Conservation (phyloP, 2,888 invertebrate species). For the Idaea biselata region DNA sequence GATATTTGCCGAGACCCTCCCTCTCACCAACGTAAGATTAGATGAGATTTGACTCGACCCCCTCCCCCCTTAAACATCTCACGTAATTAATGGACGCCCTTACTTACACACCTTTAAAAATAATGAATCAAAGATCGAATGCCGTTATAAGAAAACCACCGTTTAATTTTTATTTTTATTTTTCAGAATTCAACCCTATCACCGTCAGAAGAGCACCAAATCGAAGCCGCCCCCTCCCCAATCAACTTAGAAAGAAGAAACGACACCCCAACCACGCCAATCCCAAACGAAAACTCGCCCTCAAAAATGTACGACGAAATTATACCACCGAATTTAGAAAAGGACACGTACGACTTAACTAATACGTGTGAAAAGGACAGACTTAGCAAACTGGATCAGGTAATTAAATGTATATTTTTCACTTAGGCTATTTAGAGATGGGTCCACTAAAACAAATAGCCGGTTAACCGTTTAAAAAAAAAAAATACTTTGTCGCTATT, state of each 20-base stretch:
- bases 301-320: constrained; percentile 48
- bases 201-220: constrained; percentile 44
- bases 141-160: too few relatives aligned
- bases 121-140: too few relatives aligned
- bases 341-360: constrained; percentile 38
- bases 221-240: constrained; percentile 39
- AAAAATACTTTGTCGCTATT: too few relatives aligned
- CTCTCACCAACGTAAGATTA: too few relatives aligned
- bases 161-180: neutral
- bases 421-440: too few relatives aligned
- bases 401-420: neutral
- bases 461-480: too few relatives aligned
- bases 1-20: too few relatives aligned
- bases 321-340: constrained; percentile 40
- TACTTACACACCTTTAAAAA: too few relatives aligned
- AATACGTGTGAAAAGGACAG: constrained; percentile 59
- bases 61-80: too few relatives aligned
- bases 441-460: too few relatives aligned
- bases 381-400: constrained; percentile 68
- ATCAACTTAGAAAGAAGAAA: constrained; percentile 50
- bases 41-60: too few relatives aligned
- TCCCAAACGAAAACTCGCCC: constrained; percentile 44
- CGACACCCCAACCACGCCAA: constrained; percentile 39
- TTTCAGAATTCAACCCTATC: constrained; percentile 62
- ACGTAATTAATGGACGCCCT: too few relatives aligned